Evolutionary conservation across 1,140 invertebrate species (phyloP), one percentile per base, ranked within the genome.

Genomic region (Hylaeus anthracinus): DNA sequence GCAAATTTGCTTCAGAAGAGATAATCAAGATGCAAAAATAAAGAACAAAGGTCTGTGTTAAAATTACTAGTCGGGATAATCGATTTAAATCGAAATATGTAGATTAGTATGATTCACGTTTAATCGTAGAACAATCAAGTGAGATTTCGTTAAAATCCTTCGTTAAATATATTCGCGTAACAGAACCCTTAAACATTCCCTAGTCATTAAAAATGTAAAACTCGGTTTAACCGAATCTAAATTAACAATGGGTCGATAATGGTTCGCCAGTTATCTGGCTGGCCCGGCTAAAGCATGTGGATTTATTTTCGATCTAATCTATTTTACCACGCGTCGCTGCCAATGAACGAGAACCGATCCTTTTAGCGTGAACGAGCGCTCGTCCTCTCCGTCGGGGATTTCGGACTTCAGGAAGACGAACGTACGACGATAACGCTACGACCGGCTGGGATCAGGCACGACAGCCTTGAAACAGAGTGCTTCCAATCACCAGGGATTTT

Each of bases 241-340:
- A 75, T 53, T 64, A 72, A 78, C 61, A 72, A 72, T 78, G 14
- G 55, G 1, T 12, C 55, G 72, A 67, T 67, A 66, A 75, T 67
- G 43, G 51, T 9, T n/a, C 12, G 3, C 26, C 37, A 48, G 37
- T 72, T 63, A 71, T 72, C 60, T 26, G 39, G 70, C 12, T 37
- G 6, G 39, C 26, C 45, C 53, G 9, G 53, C 53, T 76, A 85
- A 84, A 72, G 53, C 51, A 80, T 73, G 43, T 55, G 72, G 66
- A 82, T 86, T 86, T 83, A 80, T 67, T 73, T 79, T 82, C 85
- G 85, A 86, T 86, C 83, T 72, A 83, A 86, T 86, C 70, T 86
- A 72, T 78, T 72, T 82, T 78, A 76, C 58, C 53, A 65, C 69
- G 60, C 60, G 56, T 48, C 73, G 56, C 76, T 69, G 79, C 60